Evolutionary conservation across 2,797 vertebrate genomes (phyloP).

Genomic region (Dermochelys coriacea): DNA sequence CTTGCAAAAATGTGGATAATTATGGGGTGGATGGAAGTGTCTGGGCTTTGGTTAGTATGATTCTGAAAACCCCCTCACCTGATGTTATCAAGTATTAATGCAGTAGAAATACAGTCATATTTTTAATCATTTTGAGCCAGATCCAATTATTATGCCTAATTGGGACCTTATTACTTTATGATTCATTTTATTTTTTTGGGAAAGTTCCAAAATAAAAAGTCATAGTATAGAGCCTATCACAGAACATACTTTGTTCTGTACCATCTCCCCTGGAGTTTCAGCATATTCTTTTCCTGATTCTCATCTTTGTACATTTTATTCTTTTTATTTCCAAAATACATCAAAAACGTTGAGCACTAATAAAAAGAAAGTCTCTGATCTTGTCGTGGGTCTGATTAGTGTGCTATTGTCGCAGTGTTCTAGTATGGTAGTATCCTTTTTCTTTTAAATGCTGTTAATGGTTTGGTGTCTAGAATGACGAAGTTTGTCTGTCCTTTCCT

Average conservation of each 20-base stretch:
- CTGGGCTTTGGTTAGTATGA: conserved; percentile 36
- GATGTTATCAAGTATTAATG: conserved; percentile 13
- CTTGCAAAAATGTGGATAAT: conserved; percentile 1
- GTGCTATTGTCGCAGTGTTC: background rate
- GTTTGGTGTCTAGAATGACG: background rate
- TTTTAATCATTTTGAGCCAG: conserved; percentile 48
- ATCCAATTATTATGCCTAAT: conserved; percentile 50
- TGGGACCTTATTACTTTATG: conserved; percentile 49
- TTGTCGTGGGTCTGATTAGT: background rate
- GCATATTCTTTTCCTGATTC: conserved; percentile 25
- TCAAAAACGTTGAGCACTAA: background rate
- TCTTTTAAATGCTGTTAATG: background rate
- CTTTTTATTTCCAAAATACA: conserved; percentile 19
- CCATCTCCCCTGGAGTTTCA: conserved; percentile 14
- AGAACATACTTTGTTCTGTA: conserved; percentile 12
- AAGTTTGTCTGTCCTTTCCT: background rate
- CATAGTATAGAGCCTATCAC: conserved; percentile 27
- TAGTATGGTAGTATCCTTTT: background rate
- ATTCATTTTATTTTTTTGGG: conserved; percentile 36
- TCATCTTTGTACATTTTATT: background rate
- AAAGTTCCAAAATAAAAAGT: conserved; percentile 42
- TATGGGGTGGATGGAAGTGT: background rate
- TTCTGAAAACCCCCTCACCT: conserved; percentile 44
- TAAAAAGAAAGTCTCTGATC: background rate
- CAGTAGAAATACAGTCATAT: conserved; percentile 27